Percentiles rank a stretch among this genome's conserved stretches.
Evolutionary conservation across 1,140 invertebrate genomes (phyloP).

Genomic region (Drosophila hydei): DNA sequence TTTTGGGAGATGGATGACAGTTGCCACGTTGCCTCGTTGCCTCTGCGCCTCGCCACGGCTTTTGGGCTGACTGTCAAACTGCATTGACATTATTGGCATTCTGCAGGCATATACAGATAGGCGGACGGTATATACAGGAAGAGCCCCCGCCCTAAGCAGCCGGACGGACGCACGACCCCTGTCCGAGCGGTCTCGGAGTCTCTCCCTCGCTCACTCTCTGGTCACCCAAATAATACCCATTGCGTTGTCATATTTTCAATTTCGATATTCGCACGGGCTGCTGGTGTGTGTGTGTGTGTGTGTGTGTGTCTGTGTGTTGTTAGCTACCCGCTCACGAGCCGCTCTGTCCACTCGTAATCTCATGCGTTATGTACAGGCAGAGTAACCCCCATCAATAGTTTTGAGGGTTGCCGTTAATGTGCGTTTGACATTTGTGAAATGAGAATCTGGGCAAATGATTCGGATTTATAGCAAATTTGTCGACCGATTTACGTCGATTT

Average conservation of each 20-base stretch:
- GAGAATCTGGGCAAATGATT: conserved; percentile 79
- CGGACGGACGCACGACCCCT: conserved; percentile 21
- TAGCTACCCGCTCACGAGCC: conserved; percentile 18
- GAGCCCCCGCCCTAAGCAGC: conserved; percentile 41
- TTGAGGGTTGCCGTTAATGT: conserved; percentile 64
- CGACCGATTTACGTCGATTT: conserved; percentile 75
- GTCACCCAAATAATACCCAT: conserved; percentile 43
- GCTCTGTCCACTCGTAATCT: conserved; percentile 51
- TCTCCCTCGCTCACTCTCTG: neutral
- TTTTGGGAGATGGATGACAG: conserved; percentile 63
- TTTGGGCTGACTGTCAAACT: conserved; percentile 58
- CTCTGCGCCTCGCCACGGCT: conserved; percentile 23
- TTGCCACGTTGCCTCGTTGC: conserved; percentile 24
- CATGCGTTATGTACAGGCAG: conserved; percentile 13
- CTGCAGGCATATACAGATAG: conserved; percentile 31
- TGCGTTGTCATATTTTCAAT: conserved; percentile 79
- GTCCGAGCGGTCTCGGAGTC: conserved; percentile 19
- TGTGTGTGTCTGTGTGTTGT: conserved; percentile 27
- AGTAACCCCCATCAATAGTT: conserved; percentile 63
- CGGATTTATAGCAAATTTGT: conserved; percentile 80
- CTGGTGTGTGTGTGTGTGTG: conserved; percentile 19
- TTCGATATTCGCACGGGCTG: conserved; percentile 67
- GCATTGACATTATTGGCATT: conserved; percentile 66
- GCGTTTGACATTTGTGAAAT: conserved; percentile 79
- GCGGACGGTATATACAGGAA: conserved; percentile 21